Evolutionary conservation across 64 coral and sea anemone species (phyloP).

Genomic region (Stylophora pistillata): DNA sequence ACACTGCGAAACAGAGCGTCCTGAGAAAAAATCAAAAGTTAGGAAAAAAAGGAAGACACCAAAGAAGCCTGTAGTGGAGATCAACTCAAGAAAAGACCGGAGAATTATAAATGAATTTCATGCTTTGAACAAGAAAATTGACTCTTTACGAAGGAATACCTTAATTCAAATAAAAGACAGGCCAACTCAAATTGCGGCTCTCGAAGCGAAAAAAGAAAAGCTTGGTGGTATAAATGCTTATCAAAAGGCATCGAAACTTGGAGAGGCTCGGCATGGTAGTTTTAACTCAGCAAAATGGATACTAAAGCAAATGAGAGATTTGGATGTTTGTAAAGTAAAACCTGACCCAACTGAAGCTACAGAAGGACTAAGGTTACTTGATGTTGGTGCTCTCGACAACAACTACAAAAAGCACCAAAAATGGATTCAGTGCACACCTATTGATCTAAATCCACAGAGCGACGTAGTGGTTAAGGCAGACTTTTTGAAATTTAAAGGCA

Average conservation of each 20-base stretch:
- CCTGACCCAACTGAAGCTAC: not conserved
- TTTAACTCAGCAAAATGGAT: constrained; percentile 75
- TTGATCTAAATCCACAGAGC: constrained; percentile 65
- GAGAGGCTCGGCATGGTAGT: constrained; percentile 56
- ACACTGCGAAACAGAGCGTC: not conserved
- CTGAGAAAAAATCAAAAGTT: not conserved
- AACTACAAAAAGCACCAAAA: constrained; percentile 37
- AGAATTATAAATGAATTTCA: constrained; percentile 62
- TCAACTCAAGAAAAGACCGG: constrained; percentile 46
- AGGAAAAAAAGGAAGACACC: constrained; percentile 47
- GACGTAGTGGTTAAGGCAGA: constrained; percentile 34
- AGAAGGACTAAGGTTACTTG: constrained; percentile 24
- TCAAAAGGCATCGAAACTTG: constrained; percentile 64
- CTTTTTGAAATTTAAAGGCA: constrained; percentile 19
- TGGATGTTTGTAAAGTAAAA: not conserved
- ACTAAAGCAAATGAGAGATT: constrained; percentile 43
- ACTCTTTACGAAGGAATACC: constrained; percentile 22
- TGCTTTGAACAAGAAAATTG: constrained; percentile 48
- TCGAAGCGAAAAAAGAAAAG: constrained; percentile 55
- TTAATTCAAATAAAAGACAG: constrained; percentile 7
- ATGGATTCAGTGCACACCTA: constrained; percentile 67
- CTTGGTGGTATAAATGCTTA: constrained; percentile 69
- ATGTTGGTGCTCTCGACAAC: constrained; percentile 52
- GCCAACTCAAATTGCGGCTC: not conserved
- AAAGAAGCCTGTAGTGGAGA: constrained; percentile 36